These are phyloP conservation scores for Dreissena rostriformis DNA, from an alignment of 1,140 invertebrate species.

Conservation along the genomic window DNA sequence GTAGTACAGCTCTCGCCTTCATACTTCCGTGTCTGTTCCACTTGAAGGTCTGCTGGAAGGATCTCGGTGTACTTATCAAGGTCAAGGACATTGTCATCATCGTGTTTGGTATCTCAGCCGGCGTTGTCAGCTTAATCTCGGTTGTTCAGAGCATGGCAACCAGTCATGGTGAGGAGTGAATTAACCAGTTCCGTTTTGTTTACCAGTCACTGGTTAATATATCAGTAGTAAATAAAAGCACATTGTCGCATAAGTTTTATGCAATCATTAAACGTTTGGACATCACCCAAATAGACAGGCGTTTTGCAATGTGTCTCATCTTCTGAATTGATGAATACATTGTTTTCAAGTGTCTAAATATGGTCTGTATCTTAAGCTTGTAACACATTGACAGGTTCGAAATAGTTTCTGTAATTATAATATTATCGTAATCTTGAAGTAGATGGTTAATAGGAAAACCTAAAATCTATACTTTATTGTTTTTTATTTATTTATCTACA, in stretches of 20 bases:
- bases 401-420: no score
- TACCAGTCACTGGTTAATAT: not conserved
- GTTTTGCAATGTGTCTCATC: no score
- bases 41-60: conserved; percentile 65
- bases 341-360: no score
- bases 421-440: no score
- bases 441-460: no score
- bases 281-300: not conserved
- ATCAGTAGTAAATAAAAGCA: not conserved
- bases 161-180: not conserved
- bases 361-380: no score
- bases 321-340: no score
- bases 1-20: conserved; percentile 75
- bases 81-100: conserved; percentile 73
- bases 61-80: conserved; percentile 57
- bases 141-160: conserved; percentile 52
- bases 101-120: conserved; percentile 67
- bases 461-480: no score
- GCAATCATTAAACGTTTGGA: not conserved
- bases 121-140: conserved; percentile 66
- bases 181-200: not conserved
- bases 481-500: no score
- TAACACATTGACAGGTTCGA: no score
- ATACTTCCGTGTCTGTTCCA: conserved; percentile 78
- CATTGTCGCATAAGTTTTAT: not conserved